Conservation (phyloP, 2,113 vertebrate genomes). For the Prinia subflava region DNA sequence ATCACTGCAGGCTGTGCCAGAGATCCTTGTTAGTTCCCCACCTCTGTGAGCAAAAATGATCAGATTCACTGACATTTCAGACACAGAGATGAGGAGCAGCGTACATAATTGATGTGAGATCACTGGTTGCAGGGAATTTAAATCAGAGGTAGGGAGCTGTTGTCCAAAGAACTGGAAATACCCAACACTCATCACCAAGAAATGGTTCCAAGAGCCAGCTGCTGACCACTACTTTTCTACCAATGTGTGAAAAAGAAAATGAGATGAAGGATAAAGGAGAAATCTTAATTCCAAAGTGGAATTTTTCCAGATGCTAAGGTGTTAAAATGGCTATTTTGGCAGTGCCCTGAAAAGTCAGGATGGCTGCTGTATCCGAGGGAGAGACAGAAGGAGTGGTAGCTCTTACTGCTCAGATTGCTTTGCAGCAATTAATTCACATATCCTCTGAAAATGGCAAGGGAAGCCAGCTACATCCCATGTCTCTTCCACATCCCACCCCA, state of each 20-base stretch:
- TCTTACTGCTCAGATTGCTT: background rate
- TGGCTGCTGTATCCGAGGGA: background rate
- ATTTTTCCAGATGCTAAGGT: background rate
- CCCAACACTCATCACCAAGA: background rate
- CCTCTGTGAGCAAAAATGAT: conserved; percentile 36
- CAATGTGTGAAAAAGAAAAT: background rate
- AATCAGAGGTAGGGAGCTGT: background rate
- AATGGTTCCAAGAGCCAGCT: background rate
- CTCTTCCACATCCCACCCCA: background rate
- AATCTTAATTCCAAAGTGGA: background rate
- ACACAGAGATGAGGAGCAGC: background rate
- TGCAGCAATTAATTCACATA: background rate
- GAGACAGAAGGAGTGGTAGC: background rate
- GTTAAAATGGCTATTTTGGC: background rate
- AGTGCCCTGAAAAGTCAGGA: background rate
- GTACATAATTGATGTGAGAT: conserved; percentile 42
- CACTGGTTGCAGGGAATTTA: conserved; percentile 21
- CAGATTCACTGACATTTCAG: conserved; percentile 42
- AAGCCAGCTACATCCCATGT: background rate
- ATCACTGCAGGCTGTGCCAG: conserved; percentile 23
- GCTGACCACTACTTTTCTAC: background rate
- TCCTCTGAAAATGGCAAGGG: background rate
- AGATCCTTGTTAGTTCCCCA: conserved; percentile 1
- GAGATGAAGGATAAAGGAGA: background rate
- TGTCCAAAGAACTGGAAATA: background rate